Base-by-base conservation (phyloP, 2,113 vertebrate species). In the Rhinoptilus africanus region DNA sequence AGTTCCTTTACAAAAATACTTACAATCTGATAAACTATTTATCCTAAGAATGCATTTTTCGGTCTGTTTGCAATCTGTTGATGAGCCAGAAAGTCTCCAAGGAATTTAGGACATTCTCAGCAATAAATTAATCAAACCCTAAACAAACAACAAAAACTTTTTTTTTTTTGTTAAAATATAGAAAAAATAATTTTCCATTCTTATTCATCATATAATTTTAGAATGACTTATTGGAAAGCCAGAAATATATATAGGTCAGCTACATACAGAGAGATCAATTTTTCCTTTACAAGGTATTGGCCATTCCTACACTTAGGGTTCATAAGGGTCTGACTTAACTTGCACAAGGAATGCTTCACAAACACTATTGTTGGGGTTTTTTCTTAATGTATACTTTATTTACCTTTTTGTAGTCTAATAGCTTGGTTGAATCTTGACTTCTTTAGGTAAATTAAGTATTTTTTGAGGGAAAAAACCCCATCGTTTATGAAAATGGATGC, bases 361-460 rank as follows among this genome's bases (percentile, higher is more conserved):
- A 47, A 43, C 27, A 53, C 15, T 21, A 32, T 50, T 37, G 10
- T 27, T 66, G 13, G 13, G 3, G 8, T 66, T 63, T 89, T 57
- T n/a, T 9, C 18, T 69, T 48, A 48, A 76, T 32, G 4, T 50
- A 8, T 63, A 32, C 4, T 80, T 67, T n/a, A 27, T 71, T 86
- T 78, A 22, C 57, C 6, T 90, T 83, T 90, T 73, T 73, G 27
- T 53, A 41, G 28, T 60, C 34, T 77, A 24, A 62, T 89, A 62
- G 14, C 43, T 66, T 94, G 56, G 24, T 79, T 95, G 83, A 79
- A 75, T 87, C 34, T 82, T 66, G 30, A 54, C 20, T 85, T 92
- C 35, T 90, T 89, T 82, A 26, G 53, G 47, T 96, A 97, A 96
- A 96, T 71, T 64, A 81, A 95, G 75, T 89, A 95, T 93, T 89